These are phyloP conservation scores for Pteropus alecto DNA, from an alignment of 2,113 vertebrate genomes.

Conservation along the genomic window DNA sequence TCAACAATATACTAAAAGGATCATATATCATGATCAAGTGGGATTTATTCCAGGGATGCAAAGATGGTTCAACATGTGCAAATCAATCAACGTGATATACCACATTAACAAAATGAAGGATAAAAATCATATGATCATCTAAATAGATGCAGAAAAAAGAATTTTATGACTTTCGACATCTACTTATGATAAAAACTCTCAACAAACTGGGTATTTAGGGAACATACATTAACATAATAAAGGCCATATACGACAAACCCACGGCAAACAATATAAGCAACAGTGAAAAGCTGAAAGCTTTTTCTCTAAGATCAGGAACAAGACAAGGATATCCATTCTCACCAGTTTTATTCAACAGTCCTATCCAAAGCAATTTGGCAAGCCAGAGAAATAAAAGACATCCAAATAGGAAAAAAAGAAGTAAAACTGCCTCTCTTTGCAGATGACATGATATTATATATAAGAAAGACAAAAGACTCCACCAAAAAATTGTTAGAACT, in stretches of 20 bases:
- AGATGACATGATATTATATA: not conserved
- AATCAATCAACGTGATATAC: not conserved
- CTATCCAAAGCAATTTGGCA: not conserved
- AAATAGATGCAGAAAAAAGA: no score
- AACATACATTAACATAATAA: not conserved
- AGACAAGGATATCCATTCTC: not conserved
- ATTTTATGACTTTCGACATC: not conserved
- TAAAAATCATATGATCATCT: not conserved
- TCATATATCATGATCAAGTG: not conserved
- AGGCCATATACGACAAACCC: not conserved
- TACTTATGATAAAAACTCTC: not conserved
- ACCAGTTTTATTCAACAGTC: not conserved
- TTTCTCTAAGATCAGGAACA: not conserved
- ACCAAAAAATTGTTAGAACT: not conserved
- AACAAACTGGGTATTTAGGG: not conserved
- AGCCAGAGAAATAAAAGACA: not conserved
- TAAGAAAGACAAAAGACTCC: not conserved
- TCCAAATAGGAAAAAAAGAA: not conserved
- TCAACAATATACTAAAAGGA: not conserved
- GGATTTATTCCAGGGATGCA: not conserved
- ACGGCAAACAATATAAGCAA: not conserved
- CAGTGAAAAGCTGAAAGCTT: not conserved
- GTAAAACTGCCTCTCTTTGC: not conserved
- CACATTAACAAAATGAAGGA: not conserved
- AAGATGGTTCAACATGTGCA: not conserved